These are phyloP conservation scores for Stenolophus ochropezus DNA, from an alignment of 2,888 invertebrate genomes.

Conservation along the genomic window DNA sequence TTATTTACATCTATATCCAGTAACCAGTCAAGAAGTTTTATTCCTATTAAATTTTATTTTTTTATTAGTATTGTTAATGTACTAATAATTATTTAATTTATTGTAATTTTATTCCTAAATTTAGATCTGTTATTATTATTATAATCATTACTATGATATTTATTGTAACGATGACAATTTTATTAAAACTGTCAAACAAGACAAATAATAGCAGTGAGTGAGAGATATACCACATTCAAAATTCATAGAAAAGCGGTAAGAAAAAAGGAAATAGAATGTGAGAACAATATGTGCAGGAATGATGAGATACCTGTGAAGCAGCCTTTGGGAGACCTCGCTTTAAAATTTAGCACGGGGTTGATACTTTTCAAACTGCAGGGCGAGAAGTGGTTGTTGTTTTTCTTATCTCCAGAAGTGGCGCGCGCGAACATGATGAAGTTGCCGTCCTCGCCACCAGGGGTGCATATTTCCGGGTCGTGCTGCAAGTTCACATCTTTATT, in stretches of 20 bases:
- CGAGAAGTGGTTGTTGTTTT: constrained; percentile 98
- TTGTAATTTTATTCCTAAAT: too few species aligned
- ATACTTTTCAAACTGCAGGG: constrained; percentile 95
- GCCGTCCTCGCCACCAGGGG: constrained; percentile 96
- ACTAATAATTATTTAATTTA: too few species aligned
- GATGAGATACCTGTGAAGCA: constrained; percentile 87
- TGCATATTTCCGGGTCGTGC: constrained; percentile 96
- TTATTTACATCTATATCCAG: too few species aligned
- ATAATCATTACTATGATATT: too few species aligned
- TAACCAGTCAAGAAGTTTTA: too few species aligned
- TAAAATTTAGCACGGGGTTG: constrained; percentile 92
- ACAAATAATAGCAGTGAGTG: neutral
- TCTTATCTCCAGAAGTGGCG: constrained; percentile 97
- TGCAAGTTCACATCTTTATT: constrained; percentile 69
- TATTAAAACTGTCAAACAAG: too few species aligned
- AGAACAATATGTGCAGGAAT: neutral
- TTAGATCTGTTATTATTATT: too few species aligned
- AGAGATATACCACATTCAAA: neutral
- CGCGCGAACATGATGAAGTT: constrained; percentile 99
- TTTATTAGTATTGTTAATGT: too few species aligned
- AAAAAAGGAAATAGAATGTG: neutral
- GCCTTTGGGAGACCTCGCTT: constrained; percentile 91
- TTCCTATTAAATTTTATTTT: too few species aligned
- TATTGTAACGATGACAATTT: too few species aligned
- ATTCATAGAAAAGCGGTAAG: too few species aligned